Conservation (phyloP, 1,140 invertebrate species). For the Saccostrea glomerata region DNA sequence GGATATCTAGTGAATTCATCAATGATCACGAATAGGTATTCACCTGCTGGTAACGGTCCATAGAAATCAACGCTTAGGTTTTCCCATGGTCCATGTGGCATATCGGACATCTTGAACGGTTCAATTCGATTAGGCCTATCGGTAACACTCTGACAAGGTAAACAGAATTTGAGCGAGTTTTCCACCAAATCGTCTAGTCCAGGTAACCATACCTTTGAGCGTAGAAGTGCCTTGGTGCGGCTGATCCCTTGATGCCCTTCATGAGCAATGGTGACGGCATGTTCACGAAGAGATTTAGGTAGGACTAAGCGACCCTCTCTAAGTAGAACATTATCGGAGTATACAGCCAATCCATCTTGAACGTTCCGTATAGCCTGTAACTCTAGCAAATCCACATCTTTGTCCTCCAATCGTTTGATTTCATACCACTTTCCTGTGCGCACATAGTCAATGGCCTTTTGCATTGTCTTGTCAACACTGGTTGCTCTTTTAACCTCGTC, state of each 20-base stretch:
- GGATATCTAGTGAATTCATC: slow-evolving; percentile 72
- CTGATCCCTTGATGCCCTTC: slow-evolving; percentile 56
- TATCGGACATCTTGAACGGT: slow-evolving; percentile 53
- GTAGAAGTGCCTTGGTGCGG: slow-evolving; percentile 50
- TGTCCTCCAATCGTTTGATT: slow-evolving; percentile 34
- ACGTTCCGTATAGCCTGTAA: neutral
- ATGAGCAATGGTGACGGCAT: slow-evolving; percentile 53
- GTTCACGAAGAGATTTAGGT: slow-evolving; percentile 37
- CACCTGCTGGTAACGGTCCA: slow-evolving; percentile 65
- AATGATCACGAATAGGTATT: slow-evolving; percentile 67
- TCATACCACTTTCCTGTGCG: slow-evolving; percentile 40
- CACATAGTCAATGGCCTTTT: neutral
- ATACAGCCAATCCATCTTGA: slow-evolving; percentile 33
- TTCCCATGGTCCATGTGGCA: slow-evolving; percentile 60
- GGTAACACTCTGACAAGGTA: slow-evolving; percentile 49
- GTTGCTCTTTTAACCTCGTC: slow-evolving; percentile 54
- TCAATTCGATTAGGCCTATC: slow-evolving; percentile 8
- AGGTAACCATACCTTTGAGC: slow-evolving; percentile 56
- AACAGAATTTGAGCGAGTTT: slow-evolving; percentile 44
- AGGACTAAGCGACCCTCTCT: slow-evolving; percentile 47
- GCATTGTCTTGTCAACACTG: slow-evolving; percentile 45
- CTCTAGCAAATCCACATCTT: slow-evolving; percentile 42
- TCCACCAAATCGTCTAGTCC: slow-evolving; percentile 53
- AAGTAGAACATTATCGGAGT: slow-evolving; percentile 45
- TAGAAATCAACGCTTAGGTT: slow-evolving; percentile 70